Percentiles rank a stretch among this genome's conserved stretches.
Conservation (phyloP, 2,888 invertebrate species). For the Trichogramma evanescens region DNA sequence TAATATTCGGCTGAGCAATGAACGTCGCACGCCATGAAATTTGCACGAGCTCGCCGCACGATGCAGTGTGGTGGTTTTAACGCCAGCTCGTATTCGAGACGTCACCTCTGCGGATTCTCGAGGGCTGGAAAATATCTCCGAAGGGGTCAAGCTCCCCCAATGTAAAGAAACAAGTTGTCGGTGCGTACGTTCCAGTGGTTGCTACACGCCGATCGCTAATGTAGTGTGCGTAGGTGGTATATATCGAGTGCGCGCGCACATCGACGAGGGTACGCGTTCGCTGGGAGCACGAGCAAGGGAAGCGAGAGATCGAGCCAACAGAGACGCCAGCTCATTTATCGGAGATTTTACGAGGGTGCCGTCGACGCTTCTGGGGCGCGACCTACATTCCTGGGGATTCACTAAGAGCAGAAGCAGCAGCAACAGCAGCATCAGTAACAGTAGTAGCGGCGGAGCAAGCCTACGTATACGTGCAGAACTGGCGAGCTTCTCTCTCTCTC, state of each 20-base stretch:
- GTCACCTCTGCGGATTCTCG: no score
- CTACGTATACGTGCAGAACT: background rate
- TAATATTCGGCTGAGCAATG: no score
- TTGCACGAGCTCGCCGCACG: no score
- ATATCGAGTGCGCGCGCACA: background rate
- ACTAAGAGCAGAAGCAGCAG: background rate
- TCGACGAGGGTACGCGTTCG: background rate
- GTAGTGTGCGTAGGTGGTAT: background rate
- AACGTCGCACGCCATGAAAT: no score
- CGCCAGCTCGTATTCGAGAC: no score
- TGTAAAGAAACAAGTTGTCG: no score
- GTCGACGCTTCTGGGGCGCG: slow-evolving; percentile 29
- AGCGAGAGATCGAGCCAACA: background rate
- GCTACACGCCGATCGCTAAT: background rate
- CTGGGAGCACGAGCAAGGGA: background rate
- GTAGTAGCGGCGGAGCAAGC: no score
- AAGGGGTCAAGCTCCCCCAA: no score
- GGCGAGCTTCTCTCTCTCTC: background rate
- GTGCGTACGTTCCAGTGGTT: background rate
- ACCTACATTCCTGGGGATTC: slow-evolving; percentile 29
- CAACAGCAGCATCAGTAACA: no score
- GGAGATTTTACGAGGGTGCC: slow-evolving; percentile 30
- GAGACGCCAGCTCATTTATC: slow-evolving; percentile 25
- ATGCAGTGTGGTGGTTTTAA: no score
- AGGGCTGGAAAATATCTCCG: no score